Conservation (phyloP, 2,113 vertebrate genomes). For the Antigone vipio region DNA sequence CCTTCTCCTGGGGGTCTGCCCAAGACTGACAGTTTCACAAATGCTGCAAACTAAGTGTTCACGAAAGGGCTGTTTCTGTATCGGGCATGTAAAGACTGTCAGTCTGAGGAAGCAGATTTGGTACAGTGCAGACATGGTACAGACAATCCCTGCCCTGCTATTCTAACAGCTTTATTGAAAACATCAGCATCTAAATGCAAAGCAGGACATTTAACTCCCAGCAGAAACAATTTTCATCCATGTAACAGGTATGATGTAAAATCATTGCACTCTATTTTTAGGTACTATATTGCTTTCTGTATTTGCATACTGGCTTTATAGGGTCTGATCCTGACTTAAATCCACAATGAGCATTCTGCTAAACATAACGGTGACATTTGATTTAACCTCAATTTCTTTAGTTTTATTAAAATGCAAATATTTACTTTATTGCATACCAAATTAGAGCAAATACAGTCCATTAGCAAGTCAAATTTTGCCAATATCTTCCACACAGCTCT, state of each 20-base stretch:
- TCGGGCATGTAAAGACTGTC: background rate
- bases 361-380: background rate
- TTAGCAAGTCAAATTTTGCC: constrained; percentile 50
- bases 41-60: background rate
- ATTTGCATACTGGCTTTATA: background rate
- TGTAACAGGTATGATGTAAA: background rate
- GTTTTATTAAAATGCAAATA: constrained; percentile 28
- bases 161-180: background rate
- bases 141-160: background rate
- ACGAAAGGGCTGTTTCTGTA: background rate
- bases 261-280: background rate
- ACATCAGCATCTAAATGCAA: background rate
- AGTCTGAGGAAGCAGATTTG: background rate
- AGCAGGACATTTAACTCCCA: background rate
- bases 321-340: background rate
- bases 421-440: constrained; percentile 4
- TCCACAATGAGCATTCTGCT: background rate
- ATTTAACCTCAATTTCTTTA: background rate
- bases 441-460: background rate
- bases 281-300: background rate
- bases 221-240: background rate
- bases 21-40: background rate
- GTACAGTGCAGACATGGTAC: background rate
- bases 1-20: background rate
- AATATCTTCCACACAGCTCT: background rate